These are phyloP conservation scores for Dolichallabes microphthalmus DNA, from an alignment of 2,113 vertebrate genomes.

Conservation along the genomic window DNA sequence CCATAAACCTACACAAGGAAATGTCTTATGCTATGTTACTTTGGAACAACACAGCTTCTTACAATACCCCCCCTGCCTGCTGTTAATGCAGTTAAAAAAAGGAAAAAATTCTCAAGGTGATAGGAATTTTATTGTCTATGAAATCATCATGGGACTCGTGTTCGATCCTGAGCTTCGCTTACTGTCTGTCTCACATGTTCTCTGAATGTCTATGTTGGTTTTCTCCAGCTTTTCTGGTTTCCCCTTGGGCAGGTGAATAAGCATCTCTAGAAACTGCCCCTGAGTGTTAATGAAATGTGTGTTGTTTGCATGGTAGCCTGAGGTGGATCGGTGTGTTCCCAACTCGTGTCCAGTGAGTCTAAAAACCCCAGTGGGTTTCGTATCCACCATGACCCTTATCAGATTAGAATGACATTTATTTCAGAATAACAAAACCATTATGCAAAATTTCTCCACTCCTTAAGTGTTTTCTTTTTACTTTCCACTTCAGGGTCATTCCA, in stretches of 20 bases:
- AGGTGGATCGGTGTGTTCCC: neutral
- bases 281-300: neutral
- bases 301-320: neutral
- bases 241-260: neutral
- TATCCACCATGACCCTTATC: neutral
- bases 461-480: neutral
- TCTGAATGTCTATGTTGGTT: neutral
- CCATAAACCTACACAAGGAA: neutral
- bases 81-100: neutral
- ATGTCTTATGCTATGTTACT: neutral
- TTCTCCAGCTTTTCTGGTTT: neutral
- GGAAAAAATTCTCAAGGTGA: neutral
- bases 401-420: neutral
- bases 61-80: neutral
- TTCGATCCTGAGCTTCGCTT: slow-evolving; percentile 15
- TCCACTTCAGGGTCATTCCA: neutral
- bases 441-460: neutral
- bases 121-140: slow-evolving; percentile 4
- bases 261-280: neutral
- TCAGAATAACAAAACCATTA: neutral
- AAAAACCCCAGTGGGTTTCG: neutral
- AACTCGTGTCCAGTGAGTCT: neutral
- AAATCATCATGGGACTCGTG: neutral
- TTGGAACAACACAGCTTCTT: slow-evolving; percentile 5
- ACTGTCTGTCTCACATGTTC: neutral